Conservation (phyloP, 2,113 vertebrate species). For the Rhadina sibilatrix region DNA sequence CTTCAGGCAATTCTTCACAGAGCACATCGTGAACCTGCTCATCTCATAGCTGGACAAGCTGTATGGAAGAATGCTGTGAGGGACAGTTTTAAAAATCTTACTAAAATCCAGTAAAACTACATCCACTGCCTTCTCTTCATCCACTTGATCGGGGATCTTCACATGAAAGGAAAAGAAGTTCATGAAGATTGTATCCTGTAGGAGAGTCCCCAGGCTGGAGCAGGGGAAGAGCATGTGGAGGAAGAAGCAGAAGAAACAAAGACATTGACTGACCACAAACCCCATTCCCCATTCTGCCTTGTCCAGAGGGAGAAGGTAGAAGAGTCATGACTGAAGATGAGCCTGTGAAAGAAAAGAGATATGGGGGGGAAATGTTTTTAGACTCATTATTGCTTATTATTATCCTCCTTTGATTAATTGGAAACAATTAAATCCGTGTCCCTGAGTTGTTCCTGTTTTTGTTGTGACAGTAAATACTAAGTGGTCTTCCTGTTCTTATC, state of each 20-base stretch:
- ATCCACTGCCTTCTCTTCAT: not conserved
- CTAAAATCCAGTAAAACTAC: not conserved
- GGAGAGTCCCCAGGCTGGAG: not conserved
- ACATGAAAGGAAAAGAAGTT: not conserved
- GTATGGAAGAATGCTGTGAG: not conserved
- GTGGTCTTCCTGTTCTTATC: not conserved
- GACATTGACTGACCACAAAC: fast-evolving
- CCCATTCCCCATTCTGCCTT: not conserved
- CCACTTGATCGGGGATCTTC: fast-evolving
- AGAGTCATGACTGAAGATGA: not conserved
- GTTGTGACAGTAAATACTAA: not conserved
- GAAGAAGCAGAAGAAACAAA: not conserved
- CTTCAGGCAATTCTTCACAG: not conserved
- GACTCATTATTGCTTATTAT: not conserved
- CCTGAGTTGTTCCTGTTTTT: not conserved
- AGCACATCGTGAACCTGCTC: too few relatives aligned
- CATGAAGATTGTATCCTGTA: not conserved
- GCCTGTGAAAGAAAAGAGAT: not conserved
- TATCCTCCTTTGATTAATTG: not conserved
- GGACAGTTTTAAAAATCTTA: not conserved
- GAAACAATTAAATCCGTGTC: not conserved
- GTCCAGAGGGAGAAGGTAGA: not conserved
- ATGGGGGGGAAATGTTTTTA: fast-evolving
- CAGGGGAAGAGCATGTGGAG: not conserved
- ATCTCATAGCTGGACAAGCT: not conserved